Base-by-base conservation (phyloP, 23 tunicate species). In the Styela plicata region DNA sequence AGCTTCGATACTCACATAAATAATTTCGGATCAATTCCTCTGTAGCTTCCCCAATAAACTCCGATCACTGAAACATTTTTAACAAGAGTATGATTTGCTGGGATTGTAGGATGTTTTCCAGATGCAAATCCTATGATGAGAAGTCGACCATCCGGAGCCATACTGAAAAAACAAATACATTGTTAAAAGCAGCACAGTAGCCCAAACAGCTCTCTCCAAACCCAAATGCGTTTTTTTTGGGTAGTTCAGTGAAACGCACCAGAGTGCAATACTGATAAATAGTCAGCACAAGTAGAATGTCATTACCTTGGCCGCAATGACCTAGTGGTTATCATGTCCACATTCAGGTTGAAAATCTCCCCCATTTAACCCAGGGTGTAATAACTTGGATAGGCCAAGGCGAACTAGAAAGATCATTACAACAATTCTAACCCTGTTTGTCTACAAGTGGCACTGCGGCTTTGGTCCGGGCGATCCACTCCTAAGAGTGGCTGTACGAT, bases 51-150 rank as follows among this genome's bases (percentile, higher is more conserved):
- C 92, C 89, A 93, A 63, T 88, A 88, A 13, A 87, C 30, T 0
- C 98, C 98, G 35, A 93, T 80, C 17, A 86, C 89, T 34, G 98
- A 88, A 3, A 74, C 93, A 84, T 93, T 93, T 61, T 93, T 93
- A 19, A 93, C 94, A 33, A 93, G 34, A 71, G 88, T 63, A 78
- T 88, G 94, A 64, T 93, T 93, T 20, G 98, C 98, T 35, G 92
- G 87, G 33, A 93, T 84, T 27, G 66, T 52, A 31, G 98, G 98
- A 64, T 89, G 85, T 3, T 93, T 82, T 22, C 98, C 98, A 20
- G 94, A 88, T 23, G 89, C 89, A 82, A 93, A 93, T 3, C 98
- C 98, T 63, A 93, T 80, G 24, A 93, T 84, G 23, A 93, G 24
- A 52, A 93, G 64, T 61, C 92, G 69, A 24, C 98, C 98, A 69